A percentile compares a stretch with the other conserved stretches of the same genome.
Conservation (phyloP, 2,113 vertebrate genomes). For the Oreochromis aureus region DNA sequence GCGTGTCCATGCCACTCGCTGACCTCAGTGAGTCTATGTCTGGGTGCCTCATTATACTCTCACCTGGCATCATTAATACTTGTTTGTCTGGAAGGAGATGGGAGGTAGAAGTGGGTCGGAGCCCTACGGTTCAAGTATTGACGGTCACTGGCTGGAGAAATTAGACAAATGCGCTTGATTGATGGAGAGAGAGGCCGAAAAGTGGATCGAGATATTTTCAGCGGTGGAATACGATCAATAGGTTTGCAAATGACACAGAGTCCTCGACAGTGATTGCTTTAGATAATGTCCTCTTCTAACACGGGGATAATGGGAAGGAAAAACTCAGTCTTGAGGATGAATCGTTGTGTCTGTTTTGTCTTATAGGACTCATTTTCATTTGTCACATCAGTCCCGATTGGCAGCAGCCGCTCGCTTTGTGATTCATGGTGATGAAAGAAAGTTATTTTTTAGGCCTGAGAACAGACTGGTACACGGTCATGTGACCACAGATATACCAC, state of each 20-base stretch:
- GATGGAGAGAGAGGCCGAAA: not conserved
- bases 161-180: conserved; percentile 13
- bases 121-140: conserved; percentile 13
- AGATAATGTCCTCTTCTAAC: not conserved
- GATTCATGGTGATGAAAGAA: not conserved
- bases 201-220: conserved; percentile 11
- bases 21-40: conserved; percentile 1
- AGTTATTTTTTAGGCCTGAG: not conserved
- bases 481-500: rapidly evolving
- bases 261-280: conserved; percentile 8
- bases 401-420: not conserved
- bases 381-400: not conserved
- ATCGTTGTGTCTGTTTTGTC: not conserved
- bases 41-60: conserved; percentile 45
- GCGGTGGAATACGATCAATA: conserved; percentile 9
- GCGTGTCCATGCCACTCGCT: not conserved
- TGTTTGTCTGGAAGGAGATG: conserved; percentile 34
- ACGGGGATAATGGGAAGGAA: not conserved
- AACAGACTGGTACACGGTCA: not conserved
- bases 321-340: not conserved
- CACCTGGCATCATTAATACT: conserved; percentile 55
- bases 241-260: conserved; percentile 1
- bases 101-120: not conserved
- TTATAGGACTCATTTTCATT: not conserved
- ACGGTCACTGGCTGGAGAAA: not conserved